These are phyloP conservation scores for Vulpes lagopus DNA, from an alignment of 2,113 vertebrate genomes.

Conservation along the genomic window DNA sequence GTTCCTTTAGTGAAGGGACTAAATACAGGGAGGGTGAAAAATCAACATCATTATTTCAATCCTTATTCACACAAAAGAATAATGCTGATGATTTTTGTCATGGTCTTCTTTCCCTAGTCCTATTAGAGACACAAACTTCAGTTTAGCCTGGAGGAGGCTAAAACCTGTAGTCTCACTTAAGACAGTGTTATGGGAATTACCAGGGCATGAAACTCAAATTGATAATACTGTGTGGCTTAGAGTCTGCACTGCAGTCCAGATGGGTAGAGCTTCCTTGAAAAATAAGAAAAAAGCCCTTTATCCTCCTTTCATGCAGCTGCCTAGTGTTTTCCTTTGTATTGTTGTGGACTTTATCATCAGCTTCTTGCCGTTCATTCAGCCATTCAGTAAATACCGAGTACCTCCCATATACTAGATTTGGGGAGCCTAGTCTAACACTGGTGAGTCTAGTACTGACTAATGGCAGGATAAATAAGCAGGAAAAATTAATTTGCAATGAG, in stretches of 20 bases:
- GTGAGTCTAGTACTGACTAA: neutral
- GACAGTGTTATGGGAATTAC: neutral
- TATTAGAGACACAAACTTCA: neutral
- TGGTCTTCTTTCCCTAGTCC: neutral
- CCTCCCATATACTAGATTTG: neutral
- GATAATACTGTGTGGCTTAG: neutral
- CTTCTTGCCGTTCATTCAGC: neutral
- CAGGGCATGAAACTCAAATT: neutral
- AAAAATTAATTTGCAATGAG: neutral
- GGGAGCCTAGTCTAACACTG: neutral
- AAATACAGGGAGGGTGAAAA: neutral
- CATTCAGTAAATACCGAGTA: neutral
- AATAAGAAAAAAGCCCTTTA: neutral
- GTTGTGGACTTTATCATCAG: neutral
- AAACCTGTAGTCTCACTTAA: neutral
- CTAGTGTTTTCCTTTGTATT: neutral
- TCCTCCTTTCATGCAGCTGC: neutral
- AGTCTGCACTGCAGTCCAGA: neutral
- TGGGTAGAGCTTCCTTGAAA: neutral
- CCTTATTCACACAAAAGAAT: neutral
- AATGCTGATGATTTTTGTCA: neutral
- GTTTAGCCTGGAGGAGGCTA: neutral
- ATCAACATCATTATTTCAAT: neutral
- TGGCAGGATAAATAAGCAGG: neutral
- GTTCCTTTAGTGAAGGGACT: neutral